These are phyloP conservation scores for Papilio polytes DNA, from an alignment of 1,140 invertebrate species.

Conservation along the genomic window DNA sequence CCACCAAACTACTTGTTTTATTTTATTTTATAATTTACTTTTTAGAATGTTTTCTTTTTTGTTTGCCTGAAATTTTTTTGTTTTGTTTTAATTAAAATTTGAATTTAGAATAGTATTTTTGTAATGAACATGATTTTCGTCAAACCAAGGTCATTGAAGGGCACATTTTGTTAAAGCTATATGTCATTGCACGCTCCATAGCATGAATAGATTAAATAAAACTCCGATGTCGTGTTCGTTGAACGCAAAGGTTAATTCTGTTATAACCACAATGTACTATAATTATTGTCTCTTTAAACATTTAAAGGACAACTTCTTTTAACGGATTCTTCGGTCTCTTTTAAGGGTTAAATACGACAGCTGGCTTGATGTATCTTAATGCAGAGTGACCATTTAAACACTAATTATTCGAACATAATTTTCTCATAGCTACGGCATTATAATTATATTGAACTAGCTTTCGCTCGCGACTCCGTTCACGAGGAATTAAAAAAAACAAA, in stretches of 20 bases:
- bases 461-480: no score
- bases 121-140: no score
- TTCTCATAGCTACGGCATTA: background rate
- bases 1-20: no score
- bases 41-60: no score
- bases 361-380: background rate
- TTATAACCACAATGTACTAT: background rate
- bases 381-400: background rate
- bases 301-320: constrained; percentile 9
- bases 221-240: background rate
- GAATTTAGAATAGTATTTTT: no score
- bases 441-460: no score
- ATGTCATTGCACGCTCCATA: background rate
- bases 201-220: background rate
- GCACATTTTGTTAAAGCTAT: background rate
- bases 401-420: background rate
- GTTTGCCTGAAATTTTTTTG: no score
- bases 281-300: background rate
- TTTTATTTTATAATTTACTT: no score
- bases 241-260: background rate
- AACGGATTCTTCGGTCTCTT: background rate
- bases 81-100: no score
- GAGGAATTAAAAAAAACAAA: no score
- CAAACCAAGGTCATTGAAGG: no score
- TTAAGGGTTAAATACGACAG: background rate